These are phyloP conservation scores for Parnassius glacialis DNA, from an alignment of 2,888 invertebrate genomes.

Conservation along the genomic window DNA sequence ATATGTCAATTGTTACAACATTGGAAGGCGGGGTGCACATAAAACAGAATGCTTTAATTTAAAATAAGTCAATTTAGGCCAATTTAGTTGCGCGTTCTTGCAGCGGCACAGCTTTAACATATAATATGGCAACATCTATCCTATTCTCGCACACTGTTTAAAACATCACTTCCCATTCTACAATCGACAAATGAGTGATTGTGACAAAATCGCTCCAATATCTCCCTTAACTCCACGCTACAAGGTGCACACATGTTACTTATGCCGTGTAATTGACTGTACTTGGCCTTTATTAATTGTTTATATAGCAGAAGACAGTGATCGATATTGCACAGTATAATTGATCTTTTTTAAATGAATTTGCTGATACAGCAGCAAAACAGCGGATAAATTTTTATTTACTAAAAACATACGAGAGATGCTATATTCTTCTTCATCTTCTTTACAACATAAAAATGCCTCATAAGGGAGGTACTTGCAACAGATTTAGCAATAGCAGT, in stretches of 20 bases:
- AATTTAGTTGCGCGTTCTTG: constrained; percentile 73
- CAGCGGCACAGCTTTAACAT: constrained; percentile 44
- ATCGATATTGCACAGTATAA: constrained; percentile 7
- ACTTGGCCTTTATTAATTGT: constrained; percentile 1
- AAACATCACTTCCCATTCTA: constrained; percentile 11
- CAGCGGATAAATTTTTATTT: too few relatives aligned
- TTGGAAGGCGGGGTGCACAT: constrained; percentile 58
- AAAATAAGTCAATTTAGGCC: constrained; percentile 76
- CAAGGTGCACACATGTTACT: constrained; percentile 1
- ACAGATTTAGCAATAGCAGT: too few relatives aligned
- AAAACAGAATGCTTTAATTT: constrained; percentile 76
- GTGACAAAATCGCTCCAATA: not conserved
- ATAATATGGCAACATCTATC: constrained; percentile 27
- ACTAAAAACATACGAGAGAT: too few relatives aligned
- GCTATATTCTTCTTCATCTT: too few relatives aligned
- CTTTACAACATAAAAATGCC: too few relatives aligned
- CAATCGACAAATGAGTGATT: constrained; percentile 7
- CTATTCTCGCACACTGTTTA: constrained; percentile 29
- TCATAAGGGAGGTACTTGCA: too few relatives aligned
- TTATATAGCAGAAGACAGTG: constrained; percentile 1
- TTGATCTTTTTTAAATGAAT: constrained; percentile 7
- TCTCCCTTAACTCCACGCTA: constrained; percentile 2
- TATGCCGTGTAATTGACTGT: not conserved
- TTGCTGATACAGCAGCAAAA: too few relatives aligned
- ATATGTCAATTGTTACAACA: constrained; percentile 50